These are phyloP conservation scores for Azemiops feae DNA, from an alignment of 2,113 vertebrate species.

Conservation along the genomic window DNA sequence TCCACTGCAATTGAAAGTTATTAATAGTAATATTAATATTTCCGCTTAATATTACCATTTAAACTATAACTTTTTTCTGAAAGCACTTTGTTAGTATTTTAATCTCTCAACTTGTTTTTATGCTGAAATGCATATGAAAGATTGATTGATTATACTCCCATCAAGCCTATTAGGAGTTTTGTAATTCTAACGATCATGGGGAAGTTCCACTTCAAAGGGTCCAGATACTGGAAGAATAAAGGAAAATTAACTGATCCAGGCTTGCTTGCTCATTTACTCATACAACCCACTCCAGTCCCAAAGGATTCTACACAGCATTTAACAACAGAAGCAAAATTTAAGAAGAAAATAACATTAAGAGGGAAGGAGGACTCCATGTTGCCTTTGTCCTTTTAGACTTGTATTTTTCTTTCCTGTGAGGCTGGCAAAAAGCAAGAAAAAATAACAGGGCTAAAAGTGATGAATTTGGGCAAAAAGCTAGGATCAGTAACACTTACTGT, in stretches of 20 bases:
- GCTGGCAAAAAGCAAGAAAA: neutral
- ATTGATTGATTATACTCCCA: neutral
- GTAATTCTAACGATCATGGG: neutral
- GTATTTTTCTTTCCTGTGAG: neutral
- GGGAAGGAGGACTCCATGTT: neutral
- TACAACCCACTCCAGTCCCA: neutral
- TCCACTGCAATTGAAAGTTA: neutral
- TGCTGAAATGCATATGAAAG: neutral
- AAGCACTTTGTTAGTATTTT: neutral
- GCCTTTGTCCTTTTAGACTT: neutral
- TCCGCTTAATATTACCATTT: neutral
- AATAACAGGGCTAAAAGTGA: neutral
- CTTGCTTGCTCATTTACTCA: neutral
- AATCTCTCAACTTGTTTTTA: neutral
- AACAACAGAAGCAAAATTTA: neutral
- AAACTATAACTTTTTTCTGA: neutral
- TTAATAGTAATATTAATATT: neutral
- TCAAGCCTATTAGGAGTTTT: neutral
- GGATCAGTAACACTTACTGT: neutral
- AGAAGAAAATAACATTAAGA: neutral
- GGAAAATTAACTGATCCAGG: neutral
- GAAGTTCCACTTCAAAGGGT: neutral
- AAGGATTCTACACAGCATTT: neutral
- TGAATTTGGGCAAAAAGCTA: neutral
- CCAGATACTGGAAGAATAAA: neutral